These are phyloP conservation scores for Papilio demoleus DNA, from an alignment of 2,888 invertebrate species.

Conservation along the genomic window DNA sequence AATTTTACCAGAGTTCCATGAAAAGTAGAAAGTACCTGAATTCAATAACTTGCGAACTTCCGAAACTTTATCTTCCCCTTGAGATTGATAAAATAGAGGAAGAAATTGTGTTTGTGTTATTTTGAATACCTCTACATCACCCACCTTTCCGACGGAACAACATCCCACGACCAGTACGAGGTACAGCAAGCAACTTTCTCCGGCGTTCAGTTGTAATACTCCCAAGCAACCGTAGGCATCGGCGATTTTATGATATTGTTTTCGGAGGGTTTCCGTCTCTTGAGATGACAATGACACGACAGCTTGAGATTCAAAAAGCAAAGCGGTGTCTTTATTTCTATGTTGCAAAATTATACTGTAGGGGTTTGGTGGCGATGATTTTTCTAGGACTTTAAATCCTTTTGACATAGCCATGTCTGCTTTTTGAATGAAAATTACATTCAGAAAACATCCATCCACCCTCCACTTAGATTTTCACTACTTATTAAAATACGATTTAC, in stretches of 20 bases:
- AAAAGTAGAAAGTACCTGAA: constrained; percentile 99
- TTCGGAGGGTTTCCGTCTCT: constrained; percentile 95
- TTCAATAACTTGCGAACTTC: constrained; percentile 94
- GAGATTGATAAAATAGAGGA: constrained; percentile 89
- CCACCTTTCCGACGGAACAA: constrained; percentile 97
- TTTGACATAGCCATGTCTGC: constrained; percentile 95
- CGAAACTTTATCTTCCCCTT: constrained; percentile 84
- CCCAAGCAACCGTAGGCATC: constrained; percentile 99
- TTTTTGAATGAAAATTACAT: constrained; percentile 50
- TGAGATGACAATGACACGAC: constrained; percentile 93
- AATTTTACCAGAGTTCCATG: constrained; percentile 86
- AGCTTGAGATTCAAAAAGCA: constrained; percentile 96
- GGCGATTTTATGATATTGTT: constrained; percentile 94
- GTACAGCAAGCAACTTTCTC: constrained; percentile 92
- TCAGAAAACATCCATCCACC: constrained; percentile 65
- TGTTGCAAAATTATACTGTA: constrained; percentile 96
- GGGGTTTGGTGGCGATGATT: constrained; percentile 92
- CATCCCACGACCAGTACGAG: constrained; percentile 97
- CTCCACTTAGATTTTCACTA: constrained; percentile 48
- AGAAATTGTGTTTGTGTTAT: constrained; percentile 96
- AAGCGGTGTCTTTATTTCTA: constrained; percentile 92
- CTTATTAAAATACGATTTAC: constrained; percentile 35
- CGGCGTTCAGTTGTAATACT: constrained; percentile 93
- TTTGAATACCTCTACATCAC: constrained; percentile 96
- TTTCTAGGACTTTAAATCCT: constrained; percentile 95